phyloP scores from a whole-genome alignment of 2,888 invertebrate genomes.

The Cataglyphis livida region DNA sequence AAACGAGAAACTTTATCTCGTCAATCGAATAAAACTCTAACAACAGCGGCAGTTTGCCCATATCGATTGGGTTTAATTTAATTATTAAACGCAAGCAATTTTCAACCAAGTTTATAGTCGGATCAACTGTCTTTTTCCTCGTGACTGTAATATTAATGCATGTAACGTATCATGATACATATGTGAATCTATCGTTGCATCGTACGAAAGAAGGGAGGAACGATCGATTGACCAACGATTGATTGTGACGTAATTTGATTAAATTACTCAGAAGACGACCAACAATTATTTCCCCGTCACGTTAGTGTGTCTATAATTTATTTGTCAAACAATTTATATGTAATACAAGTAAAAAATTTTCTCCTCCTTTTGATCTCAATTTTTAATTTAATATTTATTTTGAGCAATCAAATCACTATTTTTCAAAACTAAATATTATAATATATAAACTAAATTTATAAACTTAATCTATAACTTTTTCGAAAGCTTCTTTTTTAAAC shows the following conservation, averaged over 20 bases:
- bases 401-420: not conserved
- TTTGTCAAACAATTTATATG: not conserved
- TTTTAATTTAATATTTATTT: not conserved
- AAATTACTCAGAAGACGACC: not conserved
- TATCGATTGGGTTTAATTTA: slow-evolving; percentile 35
- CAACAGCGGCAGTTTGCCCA: not conserved
- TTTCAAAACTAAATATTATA: not conserved
- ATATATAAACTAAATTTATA: too few relatives aligned
- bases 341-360: not conserved
- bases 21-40: slow-evolving; percentile 41
- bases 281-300: not conserved
- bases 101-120: not conserved
- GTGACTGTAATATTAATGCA: slow-evolving; percentile 23
- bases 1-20: slow-evolving; percentile 29
- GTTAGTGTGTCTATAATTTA: not conserved
- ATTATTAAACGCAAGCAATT: slow-evolving; percentile 38
- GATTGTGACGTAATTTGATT: slow-evolving; percentile 13
- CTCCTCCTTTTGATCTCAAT: not conserved
- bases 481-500: too few relatives aligned
- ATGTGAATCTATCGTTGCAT: not conserved
- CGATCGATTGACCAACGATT: not conserved
- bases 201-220: not conserved
- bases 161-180: not conserved
- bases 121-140: slow-evolving; percentile 1
- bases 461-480: too few relatives aligned